Base-by-base conservation (phyloP, 1,140 invertebrate genomes). In the Leptinotarsa lineolata region DNA sequence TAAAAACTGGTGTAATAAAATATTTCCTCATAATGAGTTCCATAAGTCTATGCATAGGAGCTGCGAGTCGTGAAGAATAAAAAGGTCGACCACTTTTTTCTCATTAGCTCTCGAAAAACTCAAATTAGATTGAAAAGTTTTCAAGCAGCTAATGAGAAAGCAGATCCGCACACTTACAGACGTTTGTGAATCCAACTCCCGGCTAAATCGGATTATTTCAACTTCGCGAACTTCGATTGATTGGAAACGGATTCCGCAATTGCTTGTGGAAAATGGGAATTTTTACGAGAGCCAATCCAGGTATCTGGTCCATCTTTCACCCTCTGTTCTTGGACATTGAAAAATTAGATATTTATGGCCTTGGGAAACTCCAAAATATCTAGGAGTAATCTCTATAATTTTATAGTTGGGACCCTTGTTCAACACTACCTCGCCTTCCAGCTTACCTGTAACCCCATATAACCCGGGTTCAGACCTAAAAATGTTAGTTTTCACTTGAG, bases 101-200 rank as follows among this genome's bases (percentile, higher is more conserved):
- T 70, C 69, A 70, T 70, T 70, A 70, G 60, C 60, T 60, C 22
- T 61, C 58, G 6, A 63, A 54, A 70, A 70, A 70, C 54, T 61
- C 21, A 21, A 45, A 70, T 21, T 70, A 20, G 59, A 70, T 70
- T 70, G 61, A 61, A 70, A 70, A 70, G 22, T 70, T 70, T 70
- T 44, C 16, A 15, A 46, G 48, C 48, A 54, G 24, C 68, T 69
- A 69, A 69, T 69, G 46, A 69, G 68, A 69, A 44, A 54, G n/a
- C n/a, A 5, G 64, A 21, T 68, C 20, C 16, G 22, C 48, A 18
- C 48, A 54, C 48, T 54, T 54, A 54, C 48, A 54, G 48, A 54
- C 48, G 48, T 54, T 54, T 54, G 15, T 54, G 48, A 54, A n/a
- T 18, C 15, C 15, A 54, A 54, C 16, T 54, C 48, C 48, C 1